Evolutionary conservation across 2,888 invertebrate genomes (phyloP), one percentile per base, ranked within the genome.

Genomic region (Cotesia congregata): DNA sequence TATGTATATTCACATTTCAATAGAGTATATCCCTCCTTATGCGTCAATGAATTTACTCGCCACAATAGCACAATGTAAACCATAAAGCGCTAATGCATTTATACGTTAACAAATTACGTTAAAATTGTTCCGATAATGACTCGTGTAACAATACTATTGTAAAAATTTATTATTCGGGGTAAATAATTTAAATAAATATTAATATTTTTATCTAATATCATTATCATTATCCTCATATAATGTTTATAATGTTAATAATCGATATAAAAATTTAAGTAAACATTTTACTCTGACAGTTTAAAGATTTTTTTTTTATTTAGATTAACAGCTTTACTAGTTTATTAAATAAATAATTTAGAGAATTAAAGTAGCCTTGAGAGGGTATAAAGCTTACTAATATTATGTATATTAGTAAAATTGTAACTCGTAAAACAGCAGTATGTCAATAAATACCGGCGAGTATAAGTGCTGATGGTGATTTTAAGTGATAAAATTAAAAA

Each of bases 51-150:
- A 72, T 72, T 72, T 40, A 38, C 60, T 38, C 15, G 38, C 71
- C 71, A 72, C 71, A 72, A 72, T 61, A 62, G 38, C 20, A 72
- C 71, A 62, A 62, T 76, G 72, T 72, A 41, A 67, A 59, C 67
- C 61, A 60, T 40, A 65, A 40, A 67, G 67, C 59, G 39, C 39
- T 71, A 50, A 59, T 71, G 72, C 67, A 67, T 72, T 72, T 72
- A 72, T 72, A 62, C 39, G 62, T 65, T 67, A 70, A 67, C 67
- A 20, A 75, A 71, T 67, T 65, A 67, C 72, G 72, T 76, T 76
- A 76, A 67, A 76, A 76, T 67, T 72, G 61, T 15, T 64, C 61
- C 61, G 61, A 50, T 12, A 12, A 12, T 12, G 12, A 50, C 30
- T 30, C 30, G 30, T 7, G 64, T 72, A n/a, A 64, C 67, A 72